Evolutionary conservation across 2,113 vertebrate genomes (phyloP).

Genomic region (Microtus montanus): DNA sequence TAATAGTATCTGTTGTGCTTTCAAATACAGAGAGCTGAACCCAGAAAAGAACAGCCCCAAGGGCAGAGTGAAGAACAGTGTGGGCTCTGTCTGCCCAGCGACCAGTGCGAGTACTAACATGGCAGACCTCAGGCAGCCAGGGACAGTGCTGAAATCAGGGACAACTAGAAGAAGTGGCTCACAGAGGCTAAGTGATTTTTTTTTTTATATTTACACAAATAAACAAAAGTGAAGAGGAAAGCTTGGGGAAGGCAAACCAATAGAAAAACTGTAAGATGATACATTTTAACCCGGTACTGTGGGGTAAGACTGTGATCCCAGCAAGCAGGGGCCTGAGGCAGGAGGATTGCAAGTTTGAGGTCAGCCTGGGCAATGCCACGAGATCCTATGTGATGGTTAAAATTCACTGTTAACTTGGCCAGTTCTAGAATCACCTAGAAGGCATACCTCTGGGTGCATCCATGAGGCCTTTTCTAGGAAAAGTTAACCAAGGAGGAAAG

Average conservation of each 20-base stretch:
- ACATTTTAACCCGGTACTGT: background rate
- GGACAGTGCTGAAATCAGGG: too few relatives aligned
- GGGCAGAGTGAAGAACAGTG: background rate
- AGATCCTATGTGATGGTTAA: background rate
- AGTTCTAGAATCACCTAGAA: background rate
- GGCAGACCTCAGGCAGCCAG: background rate
- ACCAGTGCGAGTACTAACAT: background rate
- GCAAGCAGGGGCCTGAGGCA: background rate
- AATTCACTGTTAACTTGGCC: background rate
- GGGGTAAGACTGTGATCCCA: background rate
- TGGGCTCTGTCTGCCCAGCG: background rate
- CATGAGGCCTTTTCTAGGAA: background rate
- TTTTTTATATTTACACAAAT: too few relatives aligned
- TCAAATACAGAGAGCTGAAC: background rate
- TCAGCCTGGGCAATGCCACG: background rate
- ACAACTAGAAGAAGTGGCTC: too few relatives aligned
- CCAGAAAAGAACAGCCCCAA: background rate
- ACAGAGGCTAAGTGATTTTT: too few relatives aligned
- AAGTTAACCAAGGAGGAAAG: background rate
- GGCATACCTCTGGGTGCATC: background rate
- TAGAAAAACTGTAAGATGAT: background rate
- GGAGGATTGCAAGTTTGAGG: background rate
- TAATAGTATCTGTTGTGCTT: too few relatives aligned
- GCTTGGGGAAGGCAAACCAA: background rate
- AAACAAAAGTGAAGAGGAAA: background rate